These are phyloP conservation scores for Hylomyscus alleni DNA, from an alignment of 2,797 vertebrate species.

Conservation along the genomic window DNA sequence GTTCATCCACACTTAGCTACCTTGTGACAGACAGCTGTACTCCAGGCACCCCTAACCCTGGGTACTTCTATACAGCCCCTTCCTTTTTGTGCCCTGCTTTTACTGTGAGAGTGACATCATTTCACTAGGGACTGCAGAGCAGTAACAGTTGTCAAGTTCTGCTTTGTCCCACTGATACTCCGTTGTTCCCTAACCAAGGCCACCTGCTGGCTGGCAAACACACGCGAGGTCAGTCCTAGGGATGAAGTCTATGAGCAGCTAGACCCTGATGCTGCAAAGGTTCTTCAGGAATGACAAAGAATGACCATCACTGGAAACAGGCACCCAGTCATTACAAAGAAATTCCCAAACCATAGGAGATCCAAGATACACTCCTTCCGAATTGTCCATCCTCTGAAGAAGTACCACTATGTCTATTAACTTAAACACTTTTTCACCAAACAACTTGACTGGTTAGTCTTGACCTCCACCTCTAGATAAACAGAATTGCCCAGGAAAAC, in stretches of 20 bases:
- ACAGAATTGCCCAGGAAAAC: neutral
- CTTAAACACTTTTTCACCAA: constrained; percentile 60
- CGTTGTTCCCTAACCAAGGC: constrained; percentile 43
- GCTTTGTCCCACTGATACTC: neutral
- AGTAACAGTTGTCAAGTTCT: constrained; percentile 37
- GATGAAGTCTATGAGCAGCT: neutral
- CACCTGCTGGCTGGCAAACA: constrained; percentile 24
- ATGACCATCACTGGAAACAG: too few relatives aligned
- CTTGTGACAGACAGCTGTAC: neutral
- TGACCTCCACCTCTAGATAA: neutral
- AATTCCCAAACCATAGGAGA: neutral
- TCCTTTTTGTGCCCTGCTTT: neutral
- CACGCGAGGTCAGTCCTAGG: constrained; percentile 14
- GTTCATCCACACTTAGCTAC: neutral
- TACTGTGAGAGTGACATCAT: constrained; percentile 30
- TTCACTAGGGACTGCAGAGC: neutral
- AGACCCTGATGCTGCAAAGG: neutral
- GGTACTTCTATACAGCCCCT: neutral
- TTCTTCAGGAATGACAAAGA: neutral
- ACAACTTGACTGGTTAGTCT: neutral
- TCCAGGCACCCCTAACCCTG: neutral
- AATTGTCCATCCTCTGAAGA: constrained; percentile 76
- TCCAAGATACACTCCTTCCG: constrained; percentile 68
- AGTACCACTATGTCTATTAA: constrained; percentile 71
- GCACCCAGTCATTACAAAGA: neutral